phyloP scores from a whole-genome alignment of 2,797 vertebrate genomes.

The Gymnodraco acuticeps region DNA sequence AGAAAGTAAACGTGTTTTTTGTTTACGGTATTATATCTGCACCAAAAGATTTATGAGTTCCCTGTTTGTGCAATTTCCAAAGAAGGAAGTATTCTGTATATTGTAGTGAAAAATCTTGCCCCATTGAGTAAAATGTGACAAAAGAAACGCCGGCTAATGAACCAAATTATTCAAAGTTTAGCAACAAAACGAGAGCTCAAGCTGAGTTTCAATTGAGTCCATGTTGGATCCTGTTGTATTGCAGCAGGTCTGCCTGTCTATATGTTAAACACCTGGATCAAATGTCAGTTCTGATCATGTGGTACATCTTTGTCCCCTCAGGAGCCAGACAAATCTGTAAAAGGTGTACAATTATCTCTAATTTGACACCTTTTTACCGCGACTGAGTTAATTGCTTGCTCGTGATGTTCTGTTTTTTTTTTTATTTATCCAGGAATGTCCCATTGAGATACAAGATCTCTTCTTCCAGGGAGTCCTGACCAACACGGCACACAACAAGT shows the following conservation, averaged over 20 bases:
- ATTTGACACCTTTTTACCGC: not conserved
- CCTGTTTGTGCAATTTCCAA: no score
- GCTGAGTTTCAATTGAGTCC: not conserved
- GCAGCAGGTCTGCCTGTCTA: not conserved
- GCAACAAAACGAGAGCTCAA: not conserved
- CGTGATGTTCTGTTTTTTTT: not conserved
- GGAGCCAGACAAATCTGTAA: not conserved
- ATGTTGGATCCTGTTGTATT: not conserved
- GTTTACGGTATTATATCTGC: no score
- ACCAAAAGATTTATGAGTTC: no score
- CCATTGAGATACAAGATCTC: no score
- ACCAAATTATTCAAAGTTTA: not conserved
- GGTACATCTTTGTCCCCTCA: no score
- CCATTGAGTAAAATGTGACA: no score
- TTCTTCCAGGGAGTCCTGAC: no score
- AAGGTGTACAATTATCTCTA: not conserved
- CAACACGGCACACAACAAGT: no score
- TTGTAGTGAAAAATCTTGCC: no score
- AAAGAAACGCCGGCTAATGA: not conserved
- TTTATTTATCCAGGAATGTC: no score
- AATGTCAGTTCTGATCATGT: not conserved
- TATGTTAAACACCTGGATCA: constrained; percentile 1
- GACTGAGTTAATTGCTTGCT: not conserved
- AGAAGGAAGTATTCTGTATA: no score
- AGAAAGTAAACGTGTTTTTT: no score